phyloP scores from a whole-genome alignment of 2,797 vertebrate genomes.

The Capromys pilorides region DNA sequence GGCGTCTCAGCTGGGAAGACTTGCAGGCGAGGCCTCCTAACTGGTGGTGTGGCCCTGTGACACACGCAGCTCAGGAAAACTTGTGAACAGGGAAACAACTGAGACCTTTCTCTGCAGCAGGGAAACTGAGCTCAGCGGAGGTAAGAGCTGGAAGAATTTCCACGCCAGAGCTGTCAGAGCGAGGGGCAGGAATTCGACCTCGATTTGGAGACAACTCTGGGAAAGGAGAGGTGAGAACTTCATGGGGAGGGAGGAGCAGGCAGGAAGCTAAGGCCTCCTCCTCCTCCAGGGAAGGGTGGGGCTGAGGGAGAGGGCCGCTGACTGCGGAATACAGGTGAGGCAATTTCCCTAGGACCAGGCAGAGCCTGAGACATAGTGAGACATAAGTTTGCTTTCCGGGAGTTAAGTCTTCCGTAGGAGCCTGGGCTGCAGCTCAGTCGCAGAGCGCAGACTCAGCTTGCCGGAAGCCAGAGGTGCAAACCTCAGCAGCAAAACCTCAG shows the following conservation, averaged over 20 bases:
- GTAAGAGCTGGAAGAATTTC: background rate
- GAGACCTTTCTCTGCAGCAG: background rate
- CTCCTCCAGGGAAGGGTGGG: too few species aligned
- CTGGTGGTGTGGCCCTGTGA: background rate
- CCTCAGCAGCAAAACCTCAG: background rate
- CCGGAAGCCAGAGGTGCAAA: background rate
- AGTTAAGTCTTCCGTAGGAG: background rate
- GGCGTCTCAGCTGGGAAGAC: background rate
- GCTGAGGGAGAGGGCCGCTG: too few species aligned
- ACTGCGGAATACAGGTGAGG: background rate
- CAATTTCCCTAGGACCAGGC: background rate
- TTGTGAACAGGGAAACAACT: background rate
- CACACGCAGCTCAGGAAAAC: background rate
- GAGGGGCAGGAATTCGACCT: background rate
- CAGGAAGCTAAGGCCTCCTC: background rate
- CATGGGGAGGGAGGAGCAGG: background rate
- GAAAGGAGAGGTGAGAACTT: background rate
- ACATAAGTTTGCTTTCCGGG: background rate
- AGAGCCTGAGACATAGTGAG: background rate
- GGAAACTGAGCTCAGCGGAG: background rate
- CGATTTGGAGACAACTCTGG: background rate
- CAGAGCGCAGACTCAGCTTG: background rate
- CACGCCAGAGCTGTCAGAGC: background rate
- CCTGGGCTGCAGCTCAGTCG: too few species aligned
- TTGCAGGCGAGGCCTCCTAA: background rate